Evolutionary conservation across 2,797 vertebrate species (phyloP).

Genomic region (Somateria mollissima): DNA sequence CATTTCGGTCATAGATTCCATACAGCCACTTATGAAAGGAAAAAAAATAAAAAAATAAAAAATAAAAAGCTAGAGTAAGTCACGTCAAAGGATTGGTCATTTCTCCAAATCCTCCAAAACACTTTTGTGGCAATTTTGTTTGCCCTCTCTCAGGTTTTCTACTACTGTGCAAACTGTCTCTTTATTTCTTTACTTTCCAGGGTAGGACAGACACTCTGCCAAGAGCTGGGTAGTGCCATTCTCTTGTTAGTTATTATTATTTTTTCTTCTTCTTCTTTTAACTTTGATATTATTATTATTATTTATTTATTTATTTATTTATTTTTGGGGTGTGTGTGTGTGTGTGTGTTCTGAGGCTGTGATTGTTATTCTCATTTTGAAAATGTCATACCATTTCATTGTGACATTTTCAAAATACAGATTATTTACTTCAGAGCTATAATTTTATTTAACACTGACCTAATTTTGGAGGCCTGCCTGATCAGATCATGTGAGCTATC

Average conservation of each 20-base stretch:
- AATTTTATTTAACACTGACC: not conserved
- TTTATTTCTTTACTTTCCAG: not conserved
- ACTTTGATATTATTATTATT: not conserved
- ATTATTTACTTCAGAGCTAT: not conserved
- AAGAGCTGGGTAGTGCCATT: not conserved
- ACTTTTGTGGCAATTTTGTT: not conserved
- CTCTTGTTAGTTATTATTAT: not conserved
- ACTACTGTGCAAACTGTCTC: not conserved
- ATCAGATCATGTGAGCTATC: not conserved
- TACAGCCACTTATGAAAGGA: not conserved
- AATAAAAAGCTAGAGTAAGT: not conserved
- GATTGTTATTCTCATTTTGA: not conserved
- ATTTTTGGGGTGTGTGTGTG: not conserved
- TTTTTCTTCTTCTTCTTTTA: not conserved
- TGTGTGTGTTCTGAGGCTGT: not conserved
- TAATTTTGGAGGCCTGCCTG: not conserved
- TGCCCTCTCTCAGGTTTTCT: not conserved
- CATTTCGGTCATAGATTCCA: not conserved
- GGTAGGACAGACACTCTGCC: not conserved
- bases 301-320: too few relatives aligned
- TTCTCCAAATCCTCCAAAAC: not conserved
- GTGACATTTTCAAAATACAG: not conserved
- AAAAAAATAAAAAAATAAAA: not conserved
- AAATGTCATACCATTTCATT: not conserved
- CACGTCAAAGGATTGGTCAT: not conserved